A percentile compares a stretch with the other conserved stretches of the same genome.
These are phyloP conservation scores for Eulithis prunata DNA, from an alignment of 2,888 invertebrate genomes.

Conservation along the genomic window DNA sequence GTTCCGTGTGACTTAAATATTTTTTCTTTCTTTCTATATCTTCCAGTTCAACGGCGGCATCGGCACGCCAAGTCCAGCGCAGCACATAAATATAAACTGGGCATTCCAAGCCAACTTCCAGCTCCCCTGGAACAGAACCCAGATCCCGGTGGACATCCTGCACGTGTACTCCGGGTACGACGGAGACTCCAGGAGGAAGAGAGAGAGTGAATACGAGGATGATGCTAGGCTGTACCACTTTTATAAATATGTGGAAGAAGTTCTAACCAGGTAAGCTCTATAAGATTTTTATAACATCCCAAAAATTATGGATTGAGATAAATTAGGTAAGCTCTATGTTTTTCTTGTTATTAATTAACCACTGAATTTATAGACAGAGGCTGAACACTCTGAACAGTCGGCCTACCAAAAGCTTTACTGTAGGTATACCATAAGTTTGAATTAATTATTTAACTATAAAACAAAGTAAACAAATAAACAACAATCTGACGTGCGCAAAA, in stretches of 20 bases:
- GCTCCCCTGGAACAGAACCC: slow-evolving; percentile 74
- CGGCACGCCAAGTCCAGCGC: slow-evolving; percentile 66
- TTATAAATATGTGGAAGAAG: slow-evolving; percentile 68
- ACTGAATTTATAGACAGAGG: too few relatives aligned
- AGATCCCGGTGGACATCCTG: slow-evolving; percentile 72
- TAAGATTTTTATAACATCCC: too few relatives aligned
- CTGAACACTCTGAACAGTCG: too few relatives aligned
- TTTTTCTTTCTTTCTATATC: not conserved
- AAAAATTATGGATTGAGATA: too few relatives aligned
- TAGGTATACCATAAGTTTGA: not conserved
- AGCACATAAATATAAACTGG: slow-evolving; percentile 70
- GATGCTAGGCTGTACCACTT: slow-evolving; percentile 71
- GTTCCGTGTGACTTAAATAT: too few relatives aligned
- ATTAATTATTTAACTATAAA: slow-evolving; percentile 2
- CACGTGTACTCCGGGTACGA: slow-evolving; percentile 64
- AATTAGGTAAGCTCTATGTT: too few relatives aligned
- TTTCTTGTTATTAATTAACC: too few relatives aligned
- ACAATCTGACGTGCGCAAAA: not conserved
- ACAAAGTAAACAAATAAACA: slow-evolving; percentile 10
- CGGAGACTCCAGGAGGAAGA: slow-evolving; percentile 60
- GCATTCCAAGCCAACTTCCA: slow-evolving; percentile 79
- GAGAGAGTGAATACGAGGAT: slow-evolving; percentile 51
- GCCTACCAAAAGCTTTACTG: not conserved
- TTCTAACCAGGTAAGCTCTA: slow-evolving; percentile 61
- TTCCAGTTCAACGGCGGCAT: slow-evolving; percentile 75